Base-by-base conservation (phyloP, 37 sponge, comb jelly and placozoan genomes). In the Beroe forskalii region DNA sequence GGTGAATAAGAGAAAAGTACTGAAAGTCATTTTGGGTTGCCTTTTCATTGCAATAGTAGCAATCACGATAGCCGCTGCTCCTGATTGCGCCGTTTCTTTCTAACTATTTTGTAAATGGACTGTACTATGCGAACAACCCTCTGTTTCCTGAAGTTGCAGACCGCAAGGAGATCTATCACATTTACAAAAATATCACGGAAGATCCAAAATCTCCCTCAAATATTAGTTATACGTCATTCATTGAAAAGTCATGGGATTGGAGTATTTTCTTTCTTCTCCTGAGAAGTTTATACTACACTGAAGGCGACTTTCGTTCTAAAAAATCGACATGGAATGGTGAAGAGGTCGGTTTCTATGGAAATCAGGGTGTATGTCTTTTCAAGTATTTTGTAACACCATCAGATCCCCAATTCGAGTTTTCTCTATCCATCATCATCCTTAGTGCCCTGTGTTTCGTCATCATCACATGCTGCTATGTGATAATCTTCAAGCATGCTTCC, bases 311-410 rank as follows among this genome's bases (percentile, higher is more conserved):
- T n/a, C n/a, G n/a, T n/a, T n/a, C n/a, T n/a, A n/a, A n/a, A n/a
- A n/a, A n/a, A n/a, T n/a, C n/a, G n/a, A n/a, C n/a, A n/a, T n/a
- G n/a, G n/a, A 14, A 27, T 1, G 12, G 30, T n/a, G 0, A 4
- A n/a, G n/a, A 27, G 42, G 27, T 80, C 1, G 86, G 86, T 38
- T 80, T 80, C 27, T 80, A 80, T 80, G 86, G 86, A 24, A 80
- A 80, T 27, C 86, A 80, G 42, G 86, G 86, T 6, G 86, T 80
- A 3, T 80, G 86, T 27, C 27, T 80, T 8, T 80, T 80, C 55
- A 80, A 80, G 27, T 80, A 80, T 27, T 80, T 80, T 80, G 86
- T 80, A 4, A 80, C 43, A 4, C 31, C 25, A 44, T 19, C 39
- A 6, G 86, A 80, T 80, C 86, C 86, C 14, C 86, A 80, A 24